Base-by-base conservation (phyloP, 2,888 invertebrate species). In the Spodoptera littoralis region DNA sequence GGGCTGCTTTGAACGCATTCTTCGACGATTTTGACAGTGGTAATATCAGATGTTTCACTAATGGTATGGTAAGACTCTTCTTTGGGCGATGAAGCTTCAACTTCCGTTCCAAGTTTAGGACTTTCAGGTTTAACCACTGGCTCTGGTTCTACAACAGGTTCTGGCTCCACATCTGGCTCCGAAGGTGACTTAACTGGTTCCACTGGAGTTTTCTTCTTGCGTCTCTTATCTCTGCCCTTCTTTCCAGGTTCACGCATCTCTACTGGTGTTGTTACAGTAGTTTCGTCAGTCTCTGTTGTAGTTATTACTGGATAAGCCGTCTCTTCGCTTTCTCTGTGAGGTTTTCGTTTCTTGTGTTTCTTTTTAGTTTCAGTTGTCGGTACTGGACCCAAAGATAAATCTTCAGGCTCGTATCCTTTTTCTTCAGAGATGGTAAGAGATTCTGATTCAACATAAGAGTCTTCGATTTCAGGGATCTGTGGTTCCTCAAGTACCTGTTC, bases 341-440 rank as follows among this genome's bases (percentile, higher is more conserved):
- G 80, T 66, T 90, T 92, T 12, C 88, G 90, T 91, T 84, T 94
- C 85, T 84, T 95, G 68, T 89, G 95, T 84, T 89, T 96, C 93
- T 88, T 96, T 95, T 80, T 96, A 66, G 88, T 90, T 27, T 89
- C 88, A 11, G 88, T 81, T 44, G 82, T 77, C 43, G 73, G 57
- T 9, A 83, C 70, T 63, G 80, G 83, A 36, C 82, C 94, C 24
- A 96, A 90, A 1, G 96, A 96, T 69, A 96, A 92, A 72, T 96
- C 95, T 81, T 97, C 97, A 11, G 97, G 95, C 84, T 97, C 97
- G 82, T 97, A 97, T n/a, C 97, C 97, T 67, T 94, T 94, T 83
- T 96, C 96, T 85, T 95, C 95, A 50, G 78, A 79, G 22, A 79
- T 52, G 22, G 93, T 90, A 44, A 88, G 82, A 45, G 88, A 86